Evolutionary conservation across 2,888 invertebrate genomes (phyloP).

Genomic region (Athalia cordata): DNA sequence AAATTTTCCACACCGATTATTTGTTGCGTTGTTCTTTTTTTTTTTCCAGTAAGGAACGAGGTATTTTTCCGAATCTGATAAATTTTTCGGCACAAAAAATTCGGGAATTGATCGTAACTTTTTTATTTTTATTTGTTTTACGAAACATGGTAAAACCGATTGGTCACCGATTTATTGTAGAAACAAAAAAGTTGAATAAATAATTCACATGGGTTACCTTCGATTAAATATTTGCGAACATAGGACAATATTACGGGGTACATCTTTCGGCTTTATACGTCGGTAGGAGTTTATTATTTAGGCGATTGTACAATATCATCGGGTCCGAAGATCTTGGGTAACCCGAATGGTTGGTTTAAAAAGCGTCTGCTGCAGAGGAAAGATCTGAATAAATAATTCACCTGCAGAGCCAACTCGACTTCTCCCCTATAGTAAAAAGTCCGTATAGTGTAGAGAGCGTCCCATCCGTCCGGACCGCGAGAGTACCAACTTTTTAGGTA

Average conservation of each 20-base stretch:
- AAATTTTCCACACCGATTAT: no score
- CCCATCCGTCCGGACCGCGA: constrained; percentile 17
- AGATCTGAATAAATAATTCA: constrained; percentile 37
- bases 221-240: constrained; percentile 13
- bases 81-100: no score
- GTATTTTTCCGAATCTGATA: no score
- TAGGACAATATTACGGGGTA: neutral
- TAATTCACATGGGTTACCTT: neutral
- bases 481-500: constrained; percentile 10
- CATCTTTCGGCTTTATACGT: neutral
- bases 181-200: no score
- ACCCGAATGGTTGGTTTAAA: constrained; percentile 1
- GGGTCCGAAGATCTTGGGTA: neutral
- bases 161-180: no score
- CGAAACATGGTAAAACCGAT: no score
- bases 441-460: neutral
- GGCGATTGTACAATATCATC: neutral
- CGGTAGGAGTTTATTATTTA: neutral
- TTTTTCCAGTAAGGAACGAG: no score
- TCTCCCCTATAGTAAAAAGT: constrained; percentile 25
- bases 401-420: neutral
- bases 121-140: no score
- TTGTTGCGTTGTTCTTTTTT: no score
- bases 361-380: constrained; percentile 1
- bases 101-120: no score